A percentile compares a stretch with the other conserved stretches of the same genome.
Evolutionary conservation across 2,797 vertebrate genomes (phyloP).

Genomic region (Pagetopsis macropterus): DNA sequence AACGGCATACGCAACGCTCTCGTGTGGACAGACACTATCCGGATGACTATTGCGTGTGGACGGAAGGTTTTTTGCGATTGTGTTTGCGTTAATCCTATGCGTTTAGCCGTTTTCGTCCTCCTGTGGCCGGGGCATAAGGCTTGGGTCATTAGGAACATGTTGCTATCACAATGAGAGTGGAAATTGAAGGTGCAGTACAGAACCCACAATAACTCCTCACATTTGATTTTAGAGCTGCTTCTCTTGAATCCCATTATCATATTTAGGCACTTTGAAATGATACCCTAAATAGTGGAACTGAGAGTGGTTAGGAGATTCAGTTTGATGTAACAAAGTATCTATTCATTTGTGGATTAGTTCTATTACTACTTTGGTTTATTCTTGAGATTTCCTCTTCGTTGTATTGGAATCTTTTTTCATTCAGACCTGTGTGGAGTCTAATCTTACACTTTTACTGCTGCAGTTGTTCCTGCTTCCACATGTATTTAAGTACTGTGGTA

Average conservation of each 20-base stretch:
- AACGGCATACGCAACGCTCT: too few relatives aligned
- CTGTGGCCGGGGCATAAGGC: slow-evolving; percentile 1
- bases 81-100: too few relatives aligned
- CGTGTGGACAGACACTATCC: too few relatives aligned
- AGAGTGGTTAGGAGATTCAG: slow-evolving; percentile 28
- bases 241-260: slow-evolving; percentile 54
- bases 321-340: slow-evolving; percentile 38
- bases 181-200: slow-evolving; percentile 45
- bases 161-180: slow-evolving; percentile 54
- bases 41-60: too few relatives aligned
- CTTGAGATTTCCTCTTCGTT: background rate
- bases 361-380: slow-evolving; percentile 11
- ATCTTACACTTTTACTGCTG: background rate
- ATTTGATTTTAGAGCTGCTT: slow-evolving; percentile 35
- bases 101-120: too few relatives aligned
- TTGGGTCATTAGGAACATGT: slow-evolving; percentile 58
- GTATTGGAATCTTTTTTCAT: background rate
- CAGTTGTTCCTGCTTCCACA: background rate
- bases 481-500: slow-evolving; percentile 11
- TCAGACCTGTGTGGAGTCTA: background rate
- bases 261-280: slow-evolving; percentile 53
- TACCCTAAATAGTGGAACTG: slow-evolving; percentile 53
- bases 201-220: slow-evolving; percentile 39
- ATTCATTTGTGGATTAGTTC: slow-evolving; percentile 30
- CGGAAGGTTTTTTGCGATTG: too few relatives aligned